Percentiles rank a stretch among this genome's conserved stretches.
Evolutionary conservation across 64 coral and sea anemone genomes (phyloP).

Genomic region (Montipora efflorescens): DNA sequence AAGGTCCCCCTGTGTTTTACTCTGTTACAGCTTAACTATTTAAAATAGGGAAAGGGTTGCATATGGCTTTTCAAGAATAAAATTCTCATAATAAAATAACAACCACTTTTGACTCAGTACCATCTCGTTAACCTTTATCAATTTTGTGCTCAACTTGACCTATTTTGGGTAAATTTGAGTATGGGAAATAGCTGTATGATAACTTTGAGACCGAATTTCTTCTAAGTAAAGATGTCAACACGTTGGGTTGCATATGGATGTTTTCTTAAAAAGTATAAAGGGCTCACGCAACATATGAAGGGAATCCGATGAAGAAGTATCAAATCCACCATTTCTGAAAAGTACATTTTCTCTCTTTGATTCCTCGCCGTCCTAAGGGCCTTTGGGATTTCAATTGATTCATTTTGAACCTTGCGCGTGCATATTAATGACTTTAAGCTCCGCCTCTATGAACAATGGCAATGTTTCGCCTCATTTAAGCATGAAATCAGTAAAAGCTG

Average conservation of each 20-base stretch:
- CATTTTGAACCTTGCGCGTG: background rate
- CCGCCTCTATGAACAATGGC: constrained; percentile 7
- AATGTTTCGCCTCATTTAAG: constrained; percentile 13
- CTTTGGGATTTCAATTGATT: background rate
- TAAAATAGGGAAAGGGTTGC: background rate
- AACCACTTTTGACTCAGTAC: constrained; percentile 3
- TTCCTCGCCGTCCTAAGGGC: background rate
- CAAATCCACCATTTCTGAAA: constrained; percentile 25
- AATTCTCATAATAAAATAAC: background rate
- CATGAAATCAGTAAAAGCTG: background rate
- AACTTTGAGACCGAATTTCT: constrained; percentile 2
- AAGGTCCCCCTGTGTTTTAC: background rate
- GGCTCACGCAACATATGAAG: constrained; percentile 10
- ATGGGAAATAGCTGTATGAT: constrained; percentile 17
- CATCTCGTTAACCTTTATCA: constrained; percentile 14
- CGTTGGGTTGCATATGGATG: constrained; percentile 5
- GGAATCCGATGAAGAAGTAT: constrained; percentile 2
- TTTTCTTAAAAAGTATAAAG: constrained; percentile 26
- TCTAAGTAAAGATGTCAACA: background rate
- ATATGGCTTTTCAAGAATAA: constrained; percentile 11
- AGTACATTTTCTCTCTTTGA: background rate
- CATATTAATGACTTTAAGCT: background rate
- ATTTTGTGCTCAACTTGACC: constrained; percentile 21
- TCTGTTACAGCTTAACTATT: constrained; percentile 9
- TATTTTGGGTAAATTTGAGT: constrained; percentile 11